Base-by-base conservation (phyloP, 2,113 vertebrate genomes). In the Dermatemys mawii region DNA sequence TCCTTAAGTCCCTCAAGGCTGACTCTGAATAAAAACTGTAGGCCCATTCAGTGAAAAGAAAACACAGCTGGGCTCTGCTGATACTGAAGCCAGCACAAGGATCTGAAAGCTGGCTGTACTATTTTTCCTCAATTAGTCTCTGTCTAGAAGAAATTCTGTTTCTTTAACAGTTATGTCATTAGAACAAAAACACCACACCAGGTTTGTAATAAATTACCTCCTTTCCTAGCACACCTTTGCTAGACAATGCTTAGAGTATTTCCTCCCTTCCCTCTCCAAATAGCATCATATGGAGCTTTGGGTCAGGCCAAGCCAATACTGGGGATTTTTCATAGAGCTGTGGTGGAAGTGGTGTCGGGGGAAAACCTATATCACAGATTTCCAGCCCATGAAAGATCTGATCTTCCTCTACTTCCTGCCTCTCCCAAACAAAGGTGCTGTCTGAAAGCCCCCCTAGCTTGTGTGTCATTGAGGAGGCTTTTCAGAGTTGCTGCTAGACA, bases 1-100 rank as follows among this genome's bases (percentile, higher is more conserved):
- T 94, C 89, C 92, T 83, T 93, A 89, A 8, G 2, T 93, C 90
- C 84, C 86, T 93, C 80, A 73, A 92, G 92, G 92, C 89, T 94
- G 93, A 86, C 93, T 83, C 86, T 83, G 91, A 86, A 94, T 95
- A 94, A 94, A 95, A 96, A 91, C 93, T 57, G 81, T 86, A 94
- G 84, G 80, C 88, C 95, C 91, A 78, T 87, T 96, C 89, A 93
- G 53, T 4, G 48, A 78, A 97, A 96, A 92, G 93, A 94, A 97
- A 97, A 97, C 96, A 97, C 96, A 97, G 96, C 96, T 96, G 96
- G 95, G 90, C 95, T 86, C 67, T 1, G 17, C 94, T 90, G 92
- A 90, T 94, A 96, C 93, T 51, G 94, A 95, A 90, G 84, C 92
- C 67, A 96, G 90, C 46, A 63, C 78, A 54, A 78, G 83, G 86